Conservation (phyloP, 2,113 vertebrate species). For the Centrocercus urophasianus region DNA sequence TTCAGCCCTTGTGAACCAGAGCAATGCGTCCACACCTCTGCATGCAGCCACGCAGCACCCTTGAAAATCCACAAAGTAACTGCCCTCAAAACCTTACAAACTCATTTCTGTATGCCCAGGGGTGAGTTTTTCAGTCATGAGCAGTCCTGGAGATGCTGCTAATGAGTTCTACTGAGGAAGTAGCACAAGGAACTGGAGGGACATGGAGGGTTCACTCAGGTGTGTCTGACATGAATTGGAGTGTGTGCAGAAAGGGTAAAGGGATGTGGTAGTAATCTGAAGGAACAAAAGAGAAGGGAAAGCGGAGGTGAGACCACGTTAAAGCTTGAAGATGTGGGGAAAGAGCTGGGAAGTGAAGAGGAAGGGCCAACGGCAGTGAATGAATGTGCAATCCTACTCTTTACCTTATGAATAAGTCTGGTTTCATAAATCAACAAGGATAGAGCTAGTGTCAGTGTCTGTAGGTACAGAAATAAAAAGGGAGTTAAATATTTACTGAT, state of each 20-base stretch:
- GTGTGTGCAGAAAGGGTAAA: neutral
- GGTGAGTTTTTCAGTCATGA: neutral
- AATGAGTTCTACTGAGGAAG: conserved; percentile 52
- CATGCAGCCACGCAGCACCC: neutral
- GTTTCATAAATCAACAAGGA: neutral
- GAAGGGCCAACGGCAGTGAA: neutral
- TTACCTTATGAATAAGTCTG: neutral
- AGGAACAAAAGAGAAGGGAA: neutral
- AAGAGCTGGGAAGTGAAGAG: neutral
- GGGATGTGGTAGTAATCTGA: neutral
- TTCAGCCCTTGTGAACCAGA: neutral
- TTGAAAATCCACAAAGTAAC: conserved; percentile 23
- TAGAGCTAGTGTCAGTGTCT: neutral
- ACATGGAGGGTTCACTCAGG: neutral
- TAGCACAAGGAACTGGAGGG: neutral
- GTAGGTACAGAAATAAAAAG: neutral
- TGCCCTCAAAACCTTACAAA: conserved; percentile 52
- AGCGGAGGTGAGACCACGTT: neutral
- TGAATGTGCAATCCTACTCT: neutral
- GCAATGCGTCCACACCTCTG: accelerated
- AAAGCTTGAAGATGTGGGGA: neutral
- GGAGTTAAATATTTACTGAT: neutral
- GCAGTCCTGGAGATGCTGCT: neutral
- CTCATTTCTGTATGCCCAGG: neutral
- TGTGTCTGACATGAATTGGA: accelerated